Percentiles rank a stretch among this genome's conserved stretches.
Evolutionary conservation across 1,140 invertebrate species (phyloP).

Genomic region (Condylostylus longicornis): DNA sequence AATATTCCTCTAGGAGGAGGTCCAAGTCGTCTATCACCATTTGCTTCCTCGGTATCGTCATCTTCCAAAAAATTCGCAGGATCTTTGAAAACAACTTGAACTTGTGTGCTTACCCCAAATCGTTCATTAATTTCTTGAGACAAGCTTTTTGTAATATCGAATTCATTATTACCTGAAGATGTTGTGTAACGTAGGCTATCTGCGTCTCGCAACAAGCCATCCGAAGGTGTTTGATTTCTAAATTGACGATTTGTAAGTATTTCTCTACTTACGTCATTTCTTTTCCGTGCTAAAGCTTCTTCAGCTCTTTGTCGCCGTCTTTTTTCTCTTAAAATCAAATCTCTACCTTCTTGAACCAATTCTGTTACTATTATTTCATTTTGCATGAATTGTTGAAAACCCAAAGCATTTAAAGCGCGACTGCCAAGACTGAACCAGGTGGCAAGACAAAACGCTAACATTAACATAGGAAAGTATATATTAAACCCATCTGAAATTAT

Average conservation of each 20-base stretch:
- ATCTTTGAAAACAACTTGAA: slow-evolving; percentile 28
- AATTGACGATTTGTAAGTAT: background rate
- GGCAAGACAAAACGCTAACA: slow-evolving; percentile 81
- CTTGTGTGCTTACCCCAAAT: slow-evolving; percentile 42
- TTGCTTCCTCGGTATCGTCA: slow-evolving; percentile 32
- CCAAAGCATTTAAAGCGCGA: slow-evolving; percentile 70
- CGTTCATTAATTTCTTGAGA: slow-evolving; percentile 43
- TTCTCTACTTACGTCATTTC: slow-evolving; percentile 42
- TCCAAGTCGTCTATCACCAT: slow-evolving; percentile 36
- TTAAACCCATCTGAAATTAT: slow-evolving; percentile 97
- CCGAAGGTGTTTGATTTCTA: slow-evolving; percentile 15
- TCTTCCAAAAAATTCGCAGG: slow-evolving; percentile 35
- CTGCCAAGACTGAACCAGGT: slow-evolving; percentile 93
- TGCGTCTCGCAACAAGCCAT: slow-evolving; percentile 30
- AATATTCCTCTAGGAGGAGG: slow-evolving; percentile 65
- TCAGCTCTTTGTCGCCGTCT: slow-evolving; percentile 63
- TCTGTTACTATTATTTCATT: slow-evolving; percentile 88
- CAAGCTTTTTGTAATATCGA: slow-evolving; percentile 26
- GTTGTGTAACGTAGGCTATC: slow-evolving; percentile 23
- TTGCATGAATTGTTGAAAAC: slow-evolving; percentile 90
- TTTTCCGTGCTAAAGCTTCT: slow-evolving; percentile 54
- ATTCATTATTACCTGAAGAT: slow-evolving; percentile 15
- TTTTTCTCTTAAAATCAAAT: slow-evolving; percentile 77
- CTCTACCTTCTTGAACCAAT: slow-evolving; percentile 81
- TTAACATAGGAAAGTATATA: slow-evolving; percentile 96